Conservation (phyloP, 2,113 vertebrate genomes). For the Erinaceus europaeus region DNA sequence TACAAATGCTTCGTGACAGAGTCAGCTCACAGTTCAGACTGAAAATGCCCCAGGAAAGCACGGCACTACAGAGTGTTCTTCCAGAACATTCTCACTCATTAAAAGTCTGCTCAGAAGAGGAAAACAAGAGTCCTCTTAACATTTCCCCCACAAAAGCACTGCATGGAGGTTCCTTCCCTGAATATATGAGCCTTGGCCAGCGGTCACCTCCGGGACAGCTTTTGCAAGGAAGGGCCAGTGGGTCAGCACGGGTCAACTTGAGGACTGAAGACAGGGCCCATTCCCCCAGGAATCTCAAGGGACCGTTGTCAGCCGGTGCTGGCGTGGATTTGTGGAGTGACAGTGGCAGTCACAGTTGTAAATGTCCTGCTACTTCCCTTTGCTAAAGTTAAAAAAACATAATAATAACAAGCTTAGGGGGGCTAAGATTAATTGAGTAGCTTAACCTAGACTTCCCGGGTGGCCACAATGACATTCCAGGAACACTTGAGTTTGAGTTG, state of each 20-base stretch:
- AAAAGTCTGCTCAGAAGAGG: constrained; percentile 39
- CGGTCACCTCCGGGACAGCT: neutral
- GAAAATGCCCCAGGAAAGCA: constrained; percentile 55
- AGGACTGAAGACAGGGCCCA: neutral
- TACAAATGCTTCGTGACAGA: constrained; percentile 50
- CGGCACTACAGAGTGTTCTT: constrained; percentile 60
- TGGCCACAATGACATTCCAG: neutral
- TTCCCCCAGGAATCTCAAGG: neutral
- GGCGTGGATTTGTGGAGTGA: neutral
- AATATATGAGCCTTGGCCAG: neutral
- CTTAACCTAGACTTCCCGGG: neutral
- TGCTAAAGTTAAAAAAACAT: no score
- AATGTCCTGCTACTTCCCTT: neutral
- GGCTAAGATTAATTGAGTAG: neutral
- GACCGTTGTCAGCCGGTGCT: neutral
- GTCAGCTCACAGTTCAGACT: constrained; percentile 35
- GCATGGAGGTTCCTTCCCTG: neutral
- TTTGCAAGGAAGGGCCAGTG: neutral
- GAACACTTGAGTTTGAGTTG: neutral
- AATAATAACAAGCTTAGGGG: neutral
- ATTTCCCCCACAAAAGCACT: constrained; percentile 10
- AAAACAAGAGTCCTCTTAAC: constrained; percentile 54
- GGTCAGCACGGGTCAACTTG: neutral
- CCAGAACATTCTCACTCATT: constrained; percentile 61
- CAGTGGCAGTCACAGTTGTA: neutral